Evolutionary conservation across 2,113 vertebrate species (phyloP).

Genomic region (Falco punctatus): DNA sequence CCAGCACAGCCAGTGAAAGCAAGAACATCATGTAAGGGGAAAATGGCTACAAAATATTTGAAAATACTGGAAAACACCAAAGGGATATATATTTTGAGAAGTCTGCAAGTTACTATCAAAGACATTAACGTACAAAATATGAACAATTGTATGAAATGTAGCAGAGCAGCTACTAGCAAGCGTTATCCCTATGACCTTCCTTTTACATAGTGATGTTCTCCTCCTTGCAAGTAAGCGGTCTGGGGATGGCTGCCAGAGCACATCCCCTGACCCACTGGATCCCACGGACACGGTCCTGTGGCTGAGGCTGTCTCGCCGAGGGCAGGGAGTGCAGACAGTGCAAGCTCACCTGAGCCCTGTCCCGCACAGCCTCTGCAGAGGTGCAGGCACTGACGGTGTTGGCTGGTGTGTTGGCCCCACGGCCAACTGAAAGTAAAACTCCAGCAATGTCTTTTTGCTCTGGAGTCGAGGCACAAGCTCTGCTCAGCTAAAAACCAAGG

Average conservation of each 20-base stretch:
- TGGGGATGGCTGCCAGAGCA: too few relatives aligned
- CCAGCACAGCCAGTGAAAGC: neutral
- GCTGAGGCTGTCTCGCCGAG: too few relatives aligned
- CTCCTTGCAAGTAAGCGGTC: too few relatives aligned
- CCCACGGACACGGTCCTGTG: too few relatives aligned
- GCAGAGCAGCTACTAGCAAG: neutral
- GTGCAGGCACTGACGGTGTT: too few relatives aligned
- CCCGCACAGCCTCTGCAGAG: neutral
- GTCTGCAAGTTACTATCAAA: neutral
- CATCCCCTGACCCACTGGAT: neutral
- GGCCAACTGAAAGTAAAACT: too few relatives aligned
- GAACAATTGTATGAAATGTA: neutral
- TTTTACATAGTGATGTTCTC: too few relatives aligned
- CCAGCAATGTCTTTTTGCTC: too few relatives aligned
- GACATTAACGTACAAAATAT: neutral
- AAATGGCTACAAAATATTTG: neutral
- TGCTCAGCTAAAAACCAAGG: neutral
- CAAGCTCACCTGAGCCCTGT: neutral
- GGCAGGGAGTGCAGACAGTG: neutral
- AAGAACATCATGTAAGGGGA: neutral
- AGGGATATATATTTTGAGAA: neutral
- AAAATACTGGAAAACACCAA: neutral
- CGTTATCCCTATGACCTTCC: neutral
- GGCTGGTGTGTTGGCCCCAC: too few relatives aligned
- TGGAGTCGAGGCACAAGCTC: neutral